Conservation (phyloP, 1,140 invertebrate genomes). For the Drosophila lini region DNA sequence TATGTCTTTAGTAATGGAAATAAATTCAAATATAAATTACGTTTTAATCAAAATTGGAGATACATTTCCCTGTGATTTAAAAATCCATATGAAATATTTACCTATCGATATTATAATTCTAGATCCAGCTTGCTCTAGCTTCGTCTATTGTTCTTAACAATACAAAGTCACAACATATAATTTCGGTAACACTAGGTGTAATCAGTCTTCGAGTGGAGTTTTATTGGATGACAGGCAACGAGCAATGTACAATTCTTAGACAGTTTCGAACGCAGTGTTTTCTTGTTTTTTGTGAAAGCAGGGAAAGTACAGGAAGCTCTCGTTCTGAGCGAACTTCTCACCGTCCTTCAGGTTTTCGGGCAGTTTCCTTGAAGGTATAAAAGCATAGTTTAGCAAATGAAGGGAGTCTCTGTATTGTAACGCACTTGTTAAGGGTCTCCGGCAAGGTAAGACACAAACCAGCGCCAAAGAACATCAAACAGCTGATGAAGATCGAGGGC, state of each 20-base stretch:
- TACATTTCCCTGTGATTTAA: too few relatives aligned
- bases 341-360: constrained; percentile 87
- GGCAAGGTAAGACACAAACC: constrained; percentile 86
- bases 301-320: constrained; percentile 66
- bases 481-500: constrained; percentile 86
- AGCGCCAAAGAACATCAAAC: constrained; percentile 85
- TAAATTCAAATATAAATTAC: not conserved
- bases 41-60: not conserved
- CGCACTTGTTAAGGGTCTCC: constrained; percentile 86
- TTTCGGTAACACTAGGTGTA: constrained; percentile 6
- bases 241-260: constrained; percentile 12
- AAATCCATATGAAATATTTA: not conserved
- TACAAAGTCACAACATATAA: not conserved
- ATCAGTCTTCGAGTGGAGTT: constrained; percentile 16
- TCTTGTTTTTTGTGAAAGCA: constrained; percentile 25
- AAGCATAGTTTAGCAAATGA: rapidly evolving
- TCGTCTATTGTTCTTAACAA: not conserved
- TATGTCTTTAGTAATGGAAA: too few relatives aligned
- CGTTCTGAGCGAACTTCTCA: constrained; percentile 86
- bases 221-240: constrained; percentile 12
- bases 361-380: constrained; percentile 69
- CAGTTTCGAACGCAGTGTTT: not conserved
- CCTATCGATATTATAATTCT: not conserved
- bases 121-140: not conserved
- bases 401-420: not conserved